These are phyloP conservation scores for Epinephelus malabaricus DNA, from an alignment of 2,797 vertebrate species.

Conservation along the genomic window DNA sequence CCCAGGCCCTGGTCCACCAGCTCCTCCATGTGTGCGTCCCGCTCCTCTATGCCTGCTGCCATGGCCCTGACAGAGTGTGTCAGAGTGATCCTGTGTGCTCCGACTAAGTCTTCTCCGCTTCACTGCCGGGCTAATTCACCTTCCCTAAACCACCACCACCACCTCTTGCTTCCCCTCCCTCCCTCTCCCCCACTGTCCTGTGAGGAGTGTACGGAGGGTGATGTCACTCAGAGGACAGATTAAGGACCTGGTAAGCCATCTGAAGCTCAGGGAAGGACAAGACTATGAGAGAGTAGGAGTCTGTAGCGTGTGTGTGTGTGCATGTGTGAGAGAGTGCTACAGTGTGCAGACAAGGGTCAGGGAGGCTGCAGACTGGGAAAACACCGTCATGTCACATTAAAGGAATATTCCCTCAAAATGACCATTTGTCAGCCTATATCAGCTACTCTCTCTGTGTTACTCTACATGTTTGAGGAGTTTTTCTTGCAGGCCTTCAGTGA, in stretches of 20 bases:
- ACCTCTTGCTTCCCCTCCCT: slow-evolving; percentile 40
- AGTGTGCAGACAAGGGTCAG: slow-evolving; percentile 2
- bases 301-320: background rate
- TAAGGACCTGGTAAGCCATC: slow-evolving; percentile 77
- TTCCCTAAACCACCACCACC: slow-evolving; percentile 49
- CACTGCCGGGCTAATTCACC: slow-evolving; percentile 55
- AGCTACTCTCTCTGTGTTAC: no score
- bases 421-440: no score
- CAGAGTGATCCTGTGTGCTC: background rate
- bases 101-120: slow-evolving; percentile 26
- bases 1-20: slow-evolving; percentile 74
- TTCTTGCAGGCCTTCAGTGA: no score
- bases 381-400: slow-evolving; percentile 32
- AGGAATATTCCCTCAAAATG: no score
- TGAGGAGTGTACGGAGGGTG: slow-evolving; percentile 53
- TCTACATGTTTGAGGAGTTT: no score
- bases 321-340: background rate
- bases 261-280: slow-evolving; percentile 64
- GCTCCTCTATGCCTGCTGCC: slow-evolving; percentile 43
- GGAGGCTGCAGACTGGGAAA: slow-evolving; percentile 20
- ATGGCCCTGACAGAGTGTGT: slow-evolving; percentile 36
- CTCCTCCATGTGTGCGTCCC: slow-evolving; percentile 72
- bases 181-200: slow-evolving; percentile 37
- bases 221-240: slow-evolving; percentile 81
- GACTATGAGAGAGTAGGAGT: slow-evolving; percentile 30